Evolutionary conservation across 2,797 vertebrate genomes (phyloP).

Genomic region (Myripristis jacobus): DNA sequence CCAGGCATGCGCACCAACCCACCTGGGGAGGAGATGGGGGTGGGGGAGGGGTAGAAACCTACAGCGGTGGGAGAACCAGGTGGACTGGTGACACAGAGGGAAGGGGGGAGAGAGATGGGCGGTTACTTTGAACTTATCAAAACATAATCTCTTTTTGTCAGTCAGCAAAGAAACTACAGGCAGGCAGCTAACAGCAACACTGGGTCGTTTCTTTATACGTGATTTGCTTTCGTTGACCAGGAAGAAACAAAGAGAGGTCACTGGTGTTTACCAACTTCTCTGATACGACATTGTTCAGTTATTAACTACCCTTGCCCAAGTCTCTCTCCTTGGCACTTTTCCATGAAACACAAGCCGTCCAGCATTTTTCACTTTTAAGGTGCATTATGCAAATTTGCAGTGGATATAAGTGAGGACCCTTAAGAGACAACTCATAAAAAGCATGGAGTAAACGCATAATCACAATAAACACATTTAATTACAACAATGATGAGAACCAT

Average conservation of each 20-base stretch:
- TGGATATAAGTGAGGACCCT: too few relatives aligned
- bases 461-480: too few relatives aligned
- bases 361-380: not conserved
- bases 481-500: too few relatives aligned
- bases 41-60: slow-evolving; percentile 90
- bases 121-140: slow-evolving; percentile 18
- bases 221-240: slow-evolving; percentile 30
- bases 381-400: too few relatives aligned
- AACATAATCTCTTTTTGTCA: slow-evolving; percentile 1
- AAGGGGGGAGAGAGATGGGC: not conserved
- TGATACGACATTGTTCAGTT: slow-evolving; percentile 77
- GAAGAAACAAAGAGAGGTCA: slow-evolving; percentile 62
- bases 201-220: slow-evolving; percentile 35
- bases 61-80: slow-evolving; percentile 94
- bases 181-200: slow-evolving; percentile 8
- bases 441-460: too few relatives aligned
- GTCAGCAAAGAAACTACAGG: slow-evolving; percentile 22
- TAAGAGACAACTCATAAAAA: too few relatives aligned
- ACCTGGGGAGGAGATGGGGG: slow-evolving; percentile 80
- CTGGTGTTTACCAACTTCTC: slow-evolving; percentile 64
- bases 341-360: not conserved
- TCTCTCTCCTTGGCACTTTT: slow-evolving; percentile 62
- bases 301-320: slow-evolving; percentile 78
- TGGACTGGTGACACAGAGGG: slow-evolving; percentile 81
- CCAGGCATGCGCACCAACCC: slow-evolving; percentile 92